phyloP scores from a whole-genome alignment of 1,140 invertebrate species.

The Dysdera silvatica region DNA sequence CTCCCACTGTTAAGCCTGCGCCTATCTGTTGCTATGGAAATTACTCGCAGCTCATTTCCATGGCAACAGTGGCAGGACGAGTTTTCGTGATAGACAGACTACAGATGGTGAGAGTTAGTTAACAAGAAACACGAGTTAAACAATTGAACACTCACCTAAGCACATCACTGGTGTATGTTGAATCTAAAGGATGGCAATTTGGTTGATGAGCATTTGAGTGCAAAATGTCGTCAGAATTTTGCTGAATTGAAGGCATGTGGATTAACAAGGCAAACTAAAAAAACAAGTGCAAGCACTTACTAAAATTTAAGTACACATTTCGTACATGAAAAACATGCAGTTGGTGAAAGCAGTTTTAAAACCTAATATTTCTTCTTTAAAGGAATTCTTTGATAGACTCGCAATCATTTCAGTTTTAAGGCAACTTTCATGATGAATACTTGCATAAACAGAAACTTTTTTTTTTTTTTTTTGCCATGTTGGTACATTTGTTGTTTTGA shows the following conservation, averaged over 20 bases:
- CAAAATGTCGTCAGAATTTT: slow-evolving; percentile 65
- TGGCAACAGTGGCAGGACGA: too few species aligned
- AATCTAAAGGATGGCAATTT: slow-evolving; percentile 81
- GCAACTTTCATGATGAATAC: background rate
- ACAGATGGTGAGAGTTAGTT: too few species aligned
- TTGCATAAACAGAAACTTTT: background rate
- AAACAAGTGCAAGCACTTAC: slow-evolving; percentile 19
- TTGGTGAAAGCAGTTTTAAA: background rate
- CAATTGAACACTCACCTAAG: too few species aligned
- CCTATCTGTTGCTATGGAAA: too few species aligned
- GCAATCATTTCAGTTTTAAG: background rate
- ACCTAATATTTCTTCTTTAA: background rate
- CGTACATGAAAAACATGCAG: background rate
- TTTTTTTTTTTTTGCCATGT: too few species aligned
- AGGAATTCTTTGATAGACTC: background rate
- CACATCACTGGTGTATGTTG: slow-evolving; percentile 90
- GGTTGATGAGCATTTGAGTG: slow-evolving; percentile 57
- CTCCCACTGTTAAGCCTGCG: too few species aligned
- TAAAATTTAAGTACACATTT: background rate
- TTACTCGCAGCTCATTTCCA: too few species aligned
- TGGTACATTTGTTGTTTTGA: too few species aligned
- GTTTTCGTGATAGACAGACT: too few species aligned
- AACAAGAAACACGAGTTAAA: too few species aligned
- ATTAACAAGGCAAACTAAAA: slow-evolving; percentile 79
- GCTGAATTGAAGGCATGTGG: slow-evolving; percentile 72